These are phyloP conservation scores for Noctua janthina DNA, from an alignment of 2,888 invertebrate species.

Conservation along the genomic window DNA sequence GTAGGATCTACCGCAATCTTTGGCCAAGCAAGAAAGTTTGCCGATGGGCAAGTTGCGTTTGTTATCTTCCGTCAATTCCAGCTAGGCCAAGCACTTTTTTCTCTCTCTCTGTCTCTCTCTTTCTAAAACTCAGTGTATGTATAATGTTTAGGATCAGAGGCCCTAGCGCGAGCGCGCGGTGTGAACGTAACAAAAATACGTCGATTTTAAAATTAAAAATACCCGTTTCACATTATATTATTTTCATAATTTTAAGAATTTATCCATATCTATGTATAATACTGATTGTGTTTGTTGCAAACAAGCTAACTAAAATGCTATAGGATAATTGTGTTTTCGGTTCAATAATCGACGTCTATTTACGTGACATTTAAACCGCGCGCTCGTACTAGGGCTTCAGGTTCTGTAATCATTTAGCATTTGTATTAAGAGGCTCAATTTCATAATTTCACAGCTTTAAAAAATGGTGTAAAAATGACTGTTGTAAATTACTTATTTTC, in stretches of 20 bases:
- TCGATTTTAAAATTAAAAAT: too few species aligned
- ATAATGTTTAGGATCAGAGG: neutral
- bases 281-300: too few species aligned
- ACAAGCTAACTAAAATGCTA: too few species aligned
- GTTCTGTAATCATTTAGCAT: constrained; percentile 6
- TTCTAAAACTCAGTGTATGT: neutral
- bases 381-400: too few species aligned
- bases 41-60: neutral
- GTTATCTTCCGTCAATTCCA: neutral
- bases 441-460: neutral
- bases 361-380: neutral
- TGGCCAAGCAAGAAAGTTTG: neutral
- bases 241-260: too few species aligned
- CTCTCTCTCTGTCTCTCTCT: too few species aligned
- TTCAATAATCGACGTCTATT: too few species aligned
- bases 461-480: neutral
- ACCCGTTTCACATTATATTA: too few species aligned
- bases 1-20: neutral
- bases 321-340: too few species aligned
- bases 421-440: constrained; percentile 37
- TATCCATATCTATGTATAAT: too few species aligned
- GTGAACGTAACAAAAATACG: too few species aligned
- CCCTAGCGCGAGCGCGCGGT: too few species aligned
- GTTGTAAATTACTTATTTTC: neutral
- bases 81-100: neutral